Conservation (phyloP, 1,140 invertebrate species). For the Mamestra configurata region DNA sequence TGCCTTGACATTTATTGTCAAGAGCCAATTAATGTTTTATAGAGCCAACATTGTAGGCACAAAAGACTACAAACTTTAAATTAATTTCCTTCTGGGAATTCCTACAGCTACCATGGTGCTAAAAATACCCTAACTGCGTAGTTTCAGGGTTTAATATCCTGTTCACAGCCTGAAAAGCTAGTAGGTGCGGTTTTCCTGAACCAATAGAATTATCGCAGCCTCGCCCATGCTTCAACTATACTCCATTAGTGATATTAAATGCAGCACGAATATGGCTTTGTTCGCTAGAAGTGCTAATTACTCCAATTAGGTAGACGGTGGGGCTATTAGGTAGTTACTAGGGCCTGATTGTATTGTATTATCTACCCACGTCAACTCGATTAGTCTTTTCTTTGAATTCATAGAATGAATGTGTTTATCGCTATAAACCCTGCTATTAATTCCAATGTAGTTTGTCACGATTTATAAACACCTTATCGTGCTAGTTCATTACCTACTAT, state of each 20-base stretch:
- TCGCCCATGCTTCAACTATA: conserved; percentile 46
- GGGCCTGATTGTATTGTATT: conserved; percentile 11
- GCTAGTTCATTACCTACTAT: background rate
- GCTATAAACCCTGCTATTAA: background rate
- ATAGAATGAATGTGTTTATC: conserved; percentile 14
- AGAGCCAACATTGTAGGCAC: background rate
- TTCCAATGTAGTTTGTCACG: background rate
- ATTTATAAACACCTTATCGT: conserved; percentile 7
- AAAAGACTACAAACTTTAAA: background rate
- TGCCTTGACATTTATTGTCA: background rate
- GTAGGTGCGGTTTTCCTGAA: conserved; percentile 48
- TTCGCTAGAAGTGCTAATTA: conserved; percentile 45
- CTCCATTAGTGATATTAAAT: conserved; percentile 63
- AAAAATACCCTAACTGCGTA: conserved; percentile 29
- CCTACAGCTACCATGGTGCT: background rate
- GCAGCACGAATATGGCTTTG: conserved; percentile 39
- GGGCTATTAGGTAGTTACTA: conserved; percentile 8
- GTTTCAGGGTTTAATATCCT: conserved; percentile 36
- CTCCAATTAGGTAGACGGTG: conserved; percentile 32
- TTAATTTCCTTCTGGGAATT: background rate
- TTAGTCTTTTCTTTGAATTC: background rate
- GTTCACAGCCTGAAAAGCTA: conserved; percentile 28
- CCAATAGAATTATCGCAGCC: conserved; percentile 37
- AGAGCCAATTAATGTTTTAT: background rate
- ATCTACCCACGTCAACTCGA: background rate